Evolutionary conservation across 2,797 vertebrate species (phyloP).

Genomic region (Gambusia yucatana): DNA sequence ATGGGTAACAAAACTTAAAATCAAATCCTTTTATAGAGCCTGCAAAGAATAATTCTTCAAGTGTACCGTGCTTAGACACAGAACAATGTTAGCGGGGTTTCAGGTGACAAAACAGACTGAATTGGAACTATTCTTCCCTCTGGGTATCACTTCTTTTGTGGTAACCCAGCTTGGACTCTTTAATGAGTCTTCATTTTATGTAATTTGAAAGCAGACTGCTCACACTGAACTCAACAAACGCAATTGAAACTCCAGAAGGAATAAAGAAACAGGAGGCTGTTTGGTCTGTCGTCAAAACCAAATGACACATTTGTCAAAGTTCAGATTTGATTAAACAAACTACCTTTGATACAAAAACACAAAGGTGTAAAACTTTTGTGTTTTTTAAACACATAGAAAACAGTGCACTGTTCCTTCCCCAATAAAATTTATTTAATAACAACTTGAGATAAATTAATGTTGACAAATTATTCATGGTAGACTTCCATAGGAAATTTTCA

Average conservation of each 20-base stretch:
- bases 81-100: neutral
- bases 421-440: neutral
- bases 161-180: neutral
- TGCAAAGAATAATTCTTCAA: neutral
- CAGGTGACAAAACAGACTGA: neutral
- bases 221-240: neutral
- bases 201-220: neutral
- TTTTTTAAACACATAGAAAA: neutral
- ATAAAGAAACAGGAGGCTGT: neutral
- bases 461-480: neutral
- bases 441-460: neutral
- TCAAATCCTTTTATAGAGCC: neutral
- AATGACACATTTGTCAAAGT: neutral
- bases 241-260: neutral
- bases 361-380: neutral
- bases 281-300: neutral
- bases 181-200: neutral
- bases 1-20: neutral
- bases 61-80: neutral
- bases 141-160: neutral
- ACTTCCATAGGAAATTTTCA: neutral
- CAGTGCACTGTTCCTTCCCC: neutral
- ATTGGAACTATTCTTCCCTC: neutral
- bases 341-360: neutral
- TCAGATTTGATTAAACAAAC: neutral